A percentile compares a stretch with the other conserved stretches of the same genome.
Conservation (phyloP, 2,888 invertebrate genomes). For the Anoncus sp. region DNA sequence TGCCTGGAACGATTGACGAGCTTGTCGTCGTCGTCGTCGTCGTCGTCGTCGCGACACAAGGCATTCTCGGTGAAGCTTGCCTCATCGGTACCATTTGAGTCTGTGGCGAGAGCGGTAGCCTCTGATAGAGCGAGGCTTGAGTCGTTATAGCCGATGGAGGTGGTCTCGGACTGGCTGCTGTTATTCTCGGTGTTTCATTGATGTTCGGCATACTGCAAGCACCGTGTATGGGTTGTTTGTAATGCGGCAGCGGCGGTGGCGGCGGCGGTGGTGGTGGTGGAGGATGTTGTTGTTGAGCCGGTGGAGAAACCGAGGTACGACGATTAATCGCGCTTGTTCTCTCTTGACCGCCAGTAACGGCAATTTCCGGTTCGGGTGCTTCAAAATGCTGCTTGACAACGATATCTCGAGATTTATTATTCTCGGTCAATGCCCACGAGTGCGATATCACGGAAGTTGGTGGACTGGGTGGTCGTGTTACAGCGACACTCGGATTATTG, state of each 20-base stretch:
- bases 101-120: conserved; percentile 78
- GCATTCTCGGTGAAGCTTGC: conserved; percentile 76
- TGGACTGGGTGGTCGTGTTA: conserved; percentile 76
- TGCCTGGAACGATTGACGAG: conserved; percentile 55
- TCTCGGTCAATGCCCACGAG: conserved; percentile 85
- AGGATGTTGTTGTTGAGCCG: conserved; percentile 12
- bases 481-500: conserved; percentile 7
- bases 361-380: conserved; percentile 68
- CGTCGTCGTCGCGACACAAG: conserved; percentile 71
- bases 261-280: conserved; percentile 41
- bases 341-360: conserved; percentile 69
- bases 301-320: conserved; percentile 43
- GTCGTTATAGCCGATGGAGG: conserved; percentile 64
- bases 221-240: conserved; percentile 71
- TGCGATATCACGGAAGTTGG: conserved; percentile 85
- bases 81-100: conserved; percentile 77
- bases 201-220: conserved; percentile 74
- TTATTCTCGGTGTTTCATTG: conserved; percentile 73
- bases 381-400: conserved; percentile 66
- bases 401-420: conserved; percentile 81
- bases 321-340: conserved; percentile 51
- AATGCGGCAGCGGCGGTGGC: conserved; percentile 65
- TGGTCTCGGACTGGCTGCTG: conserved; percentile 72
- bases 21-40: conserved; percentile 68
- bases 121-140: conserved; percentile 77